Evolutionary conservation across 2,797 vertebrate species (phyloP), one percentile per base, ranked within the genome.

Genomic region (Echiichthys vipera): DNA sequence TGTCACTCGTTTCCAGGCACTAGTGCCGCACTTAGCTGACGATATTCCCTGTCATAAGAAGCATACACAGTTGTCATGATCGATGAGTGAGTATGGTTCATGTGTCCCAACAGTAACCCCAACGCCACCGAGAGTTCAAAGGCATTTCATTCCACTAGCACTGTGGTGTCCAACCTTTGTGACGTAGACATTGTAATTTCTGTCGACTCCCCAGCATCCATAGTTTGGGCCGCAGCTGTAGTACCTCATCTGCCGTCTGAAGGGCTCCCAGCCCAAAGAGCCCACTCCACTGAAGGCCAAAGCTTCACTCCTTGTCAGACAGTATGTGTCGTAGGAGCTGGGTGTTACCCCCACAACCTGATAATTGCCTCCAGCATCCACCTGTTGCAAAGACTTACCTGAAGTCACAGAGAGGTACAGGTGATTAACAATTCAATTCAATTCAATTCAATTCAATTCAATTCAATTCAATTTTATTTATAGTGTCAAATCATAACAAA

Each of bases 151-250:
- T 49, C 34, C 22, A 67, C 0, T 7, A 2, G 13, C 0, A 0
- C 6, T 30, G 17, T 18, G 6, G 50, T 18, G 7, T 5, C 73
- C 36, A 27, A 84, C 82, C 80, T 17, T 37, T 74, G 64, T 59
- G 27, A 69, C 0, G 10, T 2, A 84, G 69, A 83, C 22, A 0
- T 34, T 1, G 8, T 64, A 3, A 1, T 0, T 1, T 0, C 2
- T 9, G 58, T 70, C 66, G 3, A 84, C 37, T 54, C 75, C 90
- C 90, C 90, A 91, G 77, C 90, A 90, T 47, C 77, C 79, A 0
- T 8, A 32, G 39, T 10, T 0, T 9, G 3, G 2, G 2, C 86
- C 43, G 30, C 88, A 91, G 75, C 80, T 86, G 85, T 18, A 43
- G 75, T 90, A 80, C 36, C 11, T 79, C 9, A 91, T 4, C 0